phyloP scores from a whole-genome alignment of 2,113 vertebrate species.

The Rhombomys opimus region DNA sequence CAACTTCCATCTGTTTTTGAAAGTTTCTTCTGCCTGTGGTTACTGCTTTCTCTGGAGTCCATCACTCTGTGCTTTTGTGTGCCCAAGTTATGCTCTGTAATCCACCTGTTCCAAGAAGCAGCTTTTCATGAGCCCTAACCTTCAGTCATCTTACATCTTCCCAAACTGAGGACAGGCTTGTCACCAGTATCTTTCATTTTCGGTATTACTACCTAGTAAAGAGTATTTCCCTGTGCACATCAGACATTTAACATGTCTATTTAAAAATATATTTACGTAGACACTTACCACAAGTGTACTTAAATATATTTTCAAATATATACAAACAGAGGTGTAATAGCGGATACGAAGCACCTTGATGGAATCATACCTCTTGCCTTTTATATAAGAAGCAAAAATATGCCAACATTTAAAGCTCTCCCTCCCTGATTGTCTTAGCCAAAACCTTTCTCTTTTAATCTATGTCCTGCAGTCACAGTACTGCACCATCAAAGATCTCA shows the following conservation, averaged over 20 bases:
- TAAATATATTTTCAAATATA: conserved; percentile 58
- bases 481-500: conserved; percentile 65
- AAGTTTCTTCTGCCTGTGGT: neutral
- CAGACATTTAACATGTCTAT: conserved; percentile 41
- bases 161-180: neutral
- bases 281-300: neutral
- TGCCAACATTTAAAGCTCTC: neutral
- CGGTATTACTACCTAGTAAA: neutral
- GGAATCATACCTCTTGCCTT: conserved; percentile 14
- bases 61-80: neutral
- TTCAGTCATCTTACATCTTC: neutral
- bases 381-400: conserved; percentile 59
- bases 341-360: neutral
- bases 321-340: conserved; percentile 49
- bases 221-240: neutral
- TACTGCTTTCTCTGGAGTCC: neutral
- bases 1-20: neutral
- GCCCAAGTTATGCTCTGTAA: neutral
- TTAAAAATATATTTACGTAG: conserved; percentile 53
- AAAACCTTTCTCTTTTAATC: conserved; percentile 58
- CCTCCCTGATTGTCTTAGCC: conserved; percentile 45
- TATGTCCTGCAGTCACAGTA: neutral
- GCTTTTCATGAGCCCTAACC: conserved; percentile 3
- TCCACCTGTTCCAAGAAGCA: neutral
- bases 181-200: conserved; percentile 50